Conservation (phyloP, 2,888 invertebrate genomes). For the Drosophila quasianomalipes region DNA sequence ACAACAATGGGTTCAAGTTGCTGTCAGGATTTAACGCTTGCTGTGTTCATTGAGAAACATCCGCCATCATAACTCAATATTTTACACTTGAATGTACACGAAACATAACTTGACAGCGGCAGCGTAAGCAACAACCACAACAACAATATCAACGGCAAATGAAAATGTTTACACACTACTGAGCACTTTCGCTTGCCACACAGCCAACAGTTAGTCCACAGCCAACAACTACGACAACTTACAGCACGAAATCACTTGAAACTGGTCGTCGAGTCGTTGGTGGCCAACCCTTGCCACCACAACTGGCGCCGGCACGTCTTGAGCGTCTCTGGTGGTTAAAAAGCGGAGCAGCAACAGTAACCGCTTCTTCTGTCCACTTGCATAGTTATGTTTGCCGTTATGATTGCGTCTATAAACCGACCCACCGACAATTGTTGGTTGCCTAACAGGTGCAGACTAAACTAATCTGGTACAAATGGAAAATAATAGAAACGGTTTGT, state of each 20-base stretch:
- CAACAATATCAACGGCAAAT: constrained; percentile 52
- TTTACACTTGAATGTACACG: constrained; percentile 77
- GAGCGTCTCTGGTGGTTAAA: constrained; percentile 49
- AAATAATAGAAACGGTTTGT: not conserved
- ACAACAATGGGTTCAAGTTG: constrained; percentile 76
- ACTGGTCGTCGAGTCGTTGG: constrained; percentile 1
- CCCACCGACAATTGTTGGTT: constrained; percentile 21
- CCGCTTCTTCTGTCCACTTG: constrained; percentile 1
- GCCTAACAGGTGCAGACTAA: constrained; percentile 28
- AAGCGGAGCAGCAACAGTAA: not conserved
- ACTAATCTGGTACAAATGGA: constrained; percentile 5
- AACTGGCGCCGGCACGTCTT: constrained; percentile 70
- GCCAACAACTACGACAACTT: constrained; percentile 1
- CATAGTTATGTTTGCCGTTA: constrained; percentile 10
- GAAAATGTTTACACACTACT: constrained; percentile 78
- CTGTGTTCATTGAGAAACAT: constrained; percentile 77
- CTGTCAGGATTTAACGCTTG: constrained; percentile 75
- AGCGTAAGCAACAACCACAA: constrained; percentile 29
- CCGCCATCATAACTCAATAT: constrained; percentile 81
- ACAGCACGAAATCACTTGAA: constrained; percentile 24
- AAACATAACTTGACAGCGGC: constrained; percentile 73
- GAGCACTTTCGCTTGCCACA: constrained; percentile 59
- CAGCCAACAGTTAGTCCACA: constrained; percentile 12
- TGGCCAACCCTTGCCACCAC: constrained; percentile 10
- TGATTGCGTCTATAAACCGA: constrained; percentile 30